A percentile compares a stretch with the other conserved stretches of the same genome.
phyloP scores from a whole-genome alignment of 2,888 invertebrate species.

The Watsonalla cultraria region DNA sequence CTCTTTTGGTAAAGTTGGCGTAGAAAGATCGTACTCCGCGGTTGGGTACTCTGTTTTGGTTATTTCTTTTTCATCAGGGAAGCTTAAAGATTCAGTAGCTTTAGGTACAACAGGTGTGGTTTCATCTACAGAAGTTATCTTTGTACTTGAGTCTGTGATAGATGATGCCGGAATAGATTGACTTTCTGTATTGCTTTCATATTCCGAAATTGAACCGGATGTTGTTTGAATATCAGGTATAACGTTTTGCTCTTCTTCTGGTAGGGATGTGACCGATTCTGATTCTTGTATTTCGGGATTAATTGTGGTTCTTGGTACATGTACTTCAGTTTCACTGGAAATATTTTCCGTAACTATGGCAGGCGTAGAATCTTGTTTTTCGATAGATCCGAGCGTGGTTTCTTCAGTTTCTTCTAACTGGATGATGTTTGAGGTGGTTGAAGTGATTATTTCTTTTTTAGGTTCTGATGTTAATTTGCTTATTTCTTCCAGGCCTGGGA shows the following conservation, averaged over 20 bases:
- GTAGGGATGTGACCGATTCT: not conserved
- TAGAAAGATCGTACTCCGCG: not conserved
- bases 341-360: slow-evolving; percentile 12
- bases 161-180: not conserved
- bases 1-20: slow-evolving; percentile 14
- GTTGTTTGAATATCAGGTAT: slow-evolving; percentile 13
- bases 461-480: not conserved
- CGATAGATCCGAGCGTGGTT: slow-evolving; percentile 5
- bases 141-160: slow-evolving; percentile 5
- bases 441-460: not conserved
- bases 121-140: slow-evolving; percentile 1
- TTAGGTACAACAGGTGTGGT: not conserved
- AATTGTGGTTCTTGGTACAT: not conserved
- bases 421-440: slow-evolving; percentile 5
- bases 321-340: slow-evolving; percentile 16
- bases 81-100: not conserved
- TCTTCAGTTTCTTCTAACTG: slow-evolving; percentile 13
- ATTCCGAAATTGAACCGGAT: slow-evolving; percentile 14
- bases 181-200: not conserved
- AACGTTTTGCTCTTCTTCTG: slow-evolving; percentile 6
- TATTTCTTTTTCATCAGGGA: not conserved
- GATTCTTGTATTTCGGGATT: not conserved
- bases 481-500: not conserved
- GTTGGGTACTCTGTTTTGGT: not conserved
- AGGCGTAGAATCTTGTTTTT: not conserved